phyloP scores from a whole-genome alignment of 2,113 vertebrate genomes.

The Cercopithecus mona region DNA sequence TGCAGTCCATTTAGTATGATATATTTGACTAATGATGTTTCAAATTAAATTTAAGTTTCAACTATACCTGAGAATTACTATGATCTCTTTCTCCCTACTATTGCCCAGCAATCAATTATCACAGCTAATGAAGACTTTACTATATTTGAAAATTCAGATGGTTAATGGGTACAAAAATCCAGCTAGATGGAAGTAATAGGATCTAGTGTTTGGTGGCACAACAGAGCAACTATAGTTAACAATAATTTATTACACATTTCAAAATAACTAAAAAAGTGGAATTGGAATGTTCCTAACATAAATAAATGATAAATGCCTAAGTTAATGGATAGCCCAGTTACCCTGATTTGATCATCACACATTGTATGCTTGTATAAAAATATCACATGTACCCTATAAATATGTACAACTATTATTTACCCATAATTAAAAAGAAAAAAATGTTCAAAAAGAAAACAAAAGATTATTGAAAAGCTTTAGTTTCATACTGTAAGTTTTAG shows the following conservation, averaged over 20 bases:
- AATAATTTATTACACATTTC: background rate
- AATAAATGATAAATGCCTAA: background rate
- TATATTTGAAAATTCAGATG: background rate
- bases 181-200: background rate
- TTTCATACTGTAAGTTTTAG: background rate
- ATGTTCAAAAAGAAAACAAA: background rate
- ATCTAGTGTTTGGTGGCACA: background rate
- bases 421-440: background rate
- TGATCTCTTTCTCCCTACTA: background rate
- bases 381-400: background rate
- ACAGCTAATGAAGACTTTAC: background rate
- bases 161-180: background rate
- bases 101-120: background rate
- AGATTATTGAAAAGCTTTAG: background rate
- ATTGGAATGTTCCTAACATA: background rate
- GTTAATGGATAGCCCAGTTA: background rate
- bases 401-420: background rate
- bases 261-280: background rate
- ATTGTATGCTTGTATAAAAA: background rate
- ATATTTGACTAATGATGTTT: background rate
- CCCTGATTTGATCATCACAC: background rate
- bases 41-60: constrained; percentile 4
- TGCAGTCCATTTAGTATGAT: background rate
- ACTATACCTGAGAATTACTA: background rate
- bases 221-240: background rate